phyloP scores from a whole-genome alignment of 1,140 invertebrate species.

The Caenorhabditis inopinata region DNA sequence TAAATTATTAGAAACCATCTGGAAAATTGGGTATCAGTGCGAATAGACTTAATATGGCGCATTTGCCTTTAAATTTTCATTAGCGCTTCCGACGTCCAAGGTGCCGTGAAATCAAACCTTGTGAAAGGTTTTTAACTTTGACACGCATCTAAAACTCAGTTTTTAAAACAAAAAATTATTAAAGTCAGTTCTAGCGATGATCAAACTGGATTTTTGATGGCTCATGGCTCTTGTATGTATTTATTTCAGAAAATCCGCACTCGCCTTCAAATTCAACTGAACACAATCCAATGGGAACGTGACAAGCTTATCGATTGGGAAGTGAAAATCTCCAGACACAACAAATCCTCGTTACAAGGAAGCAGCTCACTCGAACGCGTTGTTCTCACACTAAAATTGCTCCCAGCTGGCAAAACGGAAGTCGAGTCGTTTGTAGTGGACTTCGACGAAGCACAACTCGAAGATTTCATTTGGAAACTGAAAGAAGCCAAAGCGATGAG shows the following conservation, averaged over 20 bases:
- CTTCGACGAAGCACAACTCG: background rate
- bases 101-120: too few species aligned
- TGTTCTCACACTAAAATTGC: background rate
- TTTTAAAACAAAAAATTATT: too few species aligned
- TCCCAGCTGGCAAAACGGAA: conserved; percentile 1
- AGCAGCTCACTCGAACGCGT: background rate
- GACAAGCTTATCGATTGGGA: background rate
- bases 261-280: background rate
- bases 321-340: background rate
- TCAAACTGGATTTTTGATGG: too few species aligned
- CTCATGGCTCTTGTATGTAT: too few species aligned
- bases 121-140: too few species aligned
- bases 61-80: too few species aligned
- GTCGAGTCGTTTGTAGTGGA: background rate
- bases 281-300: background rate
- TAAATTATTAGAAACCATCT: too few species aligned
- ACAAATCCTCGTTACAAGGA: background rate
- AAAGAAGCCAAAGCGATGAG: background rate
- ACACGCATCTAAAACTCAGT: too few species aligned
- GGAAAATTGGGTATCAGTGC: too few species aligned
- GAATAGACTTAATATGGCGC: too few species aligned
- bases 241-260: background rate
- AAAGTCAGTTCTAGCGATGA: too few species aligned
- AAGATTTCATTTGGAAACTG: conserved; percentile 5
- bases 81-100: too few species aligned